phyloP scores from a whole-genome alignment of 2,888 invertebrate species.

The Drosophila paracracens region DNA sequence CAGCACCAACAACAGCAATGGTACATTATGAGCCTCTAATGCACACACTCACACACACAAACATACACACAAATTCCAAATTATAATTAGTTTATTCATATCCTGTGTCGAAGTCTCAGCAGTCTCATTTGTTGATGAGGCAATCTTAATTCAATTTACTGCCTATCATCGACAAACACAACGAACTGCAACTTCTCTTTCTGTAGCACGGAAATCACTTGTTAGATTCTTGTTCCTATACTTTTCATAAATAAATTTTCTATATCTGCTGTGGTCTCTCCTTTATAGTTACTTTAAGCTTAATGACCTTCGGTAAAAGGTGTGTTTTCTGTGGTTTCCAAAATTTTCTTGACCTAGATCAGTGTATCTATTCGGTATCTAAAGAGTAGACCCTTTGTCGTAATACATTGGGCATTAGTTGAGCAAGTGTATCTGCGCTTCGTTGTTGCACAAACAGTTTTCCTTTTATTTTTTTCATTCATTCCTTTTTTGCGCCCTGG shows the following conservation, averaged over 20 bases:
- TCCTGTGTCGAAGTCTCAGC: constrained; percentile 76
- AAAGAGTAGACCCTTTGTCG: not conserved
- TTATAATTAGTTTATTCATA: constrained; percentile 81
- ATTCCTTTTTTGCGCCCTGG: constrained; percentile 43
- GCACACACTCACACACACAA: constrained; percentile 46
- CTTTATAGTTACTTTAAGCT: not conserved
- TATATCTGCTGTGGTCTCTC: not conserved
- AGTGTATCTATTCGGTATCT: not conserved
- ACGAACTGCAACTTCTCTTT: constrained; percentile 53
- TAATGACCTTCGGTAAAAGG: not conserved
- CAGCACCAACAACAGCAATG: constrained; percentile 10
- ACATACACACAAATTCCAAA: constrained; percentile 46
- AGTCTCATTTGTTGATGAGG: constrained; percentile 72
- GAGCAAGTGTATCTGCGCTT: constrained; percentile 25
- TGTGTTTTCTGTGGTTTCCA: not conserved
- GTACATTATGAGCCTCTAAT: constrained; percentile 72
- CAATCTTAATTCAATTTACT: constrained; percentile 80
- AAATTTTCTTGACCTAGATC: not conserved
- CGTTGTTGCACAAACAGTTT: constrained; percentile 11
- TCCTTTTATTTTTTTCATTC: constrained; percentile 17
- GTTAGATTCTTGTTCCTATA: no score
- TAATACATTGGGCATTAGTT: not conserved
- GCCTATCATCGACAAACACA: constrained; percentile 40
- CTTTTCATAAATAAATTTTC: not conserved
- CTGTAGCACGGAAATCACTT: not conserved